These are phyloP conservation scores for Xestia xanthographa DNA, from an alignment of 2,888 invertebrate genomes.

Conservation along the genomic window DNA sequence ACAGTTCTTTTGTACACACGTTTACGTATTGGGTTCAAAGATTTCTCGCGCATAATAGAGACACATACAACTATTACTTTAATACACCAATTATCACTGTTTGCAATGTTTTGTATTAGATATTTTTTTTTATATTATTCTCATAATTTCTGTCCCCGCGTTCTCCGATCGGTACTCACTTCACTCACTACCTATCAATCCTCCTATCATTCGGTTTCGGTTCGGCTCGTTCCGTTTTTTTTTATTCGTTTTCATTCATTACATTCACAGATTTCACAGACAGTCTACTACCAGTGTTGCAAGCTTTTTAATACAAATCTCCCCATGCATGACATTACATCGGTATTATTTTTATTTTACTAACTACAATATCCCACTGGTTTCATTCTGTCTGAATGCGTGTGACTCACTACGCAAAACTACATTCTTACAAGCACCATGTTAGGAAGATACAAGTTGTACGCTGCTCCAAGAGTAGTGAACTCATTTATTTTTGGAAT, in stretches of 20 bases:
- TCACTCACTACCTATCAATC: no score
- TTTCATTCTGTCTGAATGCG: neutral
- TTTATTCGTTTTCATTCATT: conserved; percentile 54
- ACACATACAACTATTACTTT: conserved; percentile 30
- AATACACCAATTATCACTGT: conserved; percentile 45
- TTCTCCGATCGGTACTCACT: conserved; percentile 36
- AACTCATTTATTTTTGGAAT: conserved; percentile 11
- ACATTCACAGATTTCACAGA: conserved; percentile 37
- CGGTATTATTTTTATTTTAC: neutral
- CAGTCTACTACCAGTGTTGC: conserved; percentile 35
- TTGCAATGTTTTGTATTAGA: conserved; percentile 19
- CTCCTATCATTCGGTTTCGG: no score
- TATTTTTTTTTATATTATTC: conserved; percentile 28
- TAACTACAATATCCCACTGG: neutral
- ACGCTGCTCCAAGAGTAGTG: neutral
- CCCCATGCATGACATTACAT: neutral
- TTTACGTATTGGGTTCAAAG: conserved; percentile 51
- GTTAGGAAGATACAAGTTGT: neutral
- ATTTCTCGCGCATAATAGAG: conserved; percentile 48
- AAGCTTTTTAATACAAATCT: conserved; percentile 11
- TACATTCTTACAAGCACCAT: neutral
- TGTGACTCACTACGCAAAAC: neutral
- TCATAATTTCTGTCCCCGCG: conserved; percentile 37
- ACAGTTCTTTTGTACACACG: conserved; percentile 55
- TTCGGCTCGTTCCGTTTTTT: conserved; percentile 48